Percentiles rank a stretch among this genome's conserved stretches.
Evolutionary conservation across 2,113 vertebrate genomes (phyloP).

Genomic region (Tachuris rubrigastra): DNA sequence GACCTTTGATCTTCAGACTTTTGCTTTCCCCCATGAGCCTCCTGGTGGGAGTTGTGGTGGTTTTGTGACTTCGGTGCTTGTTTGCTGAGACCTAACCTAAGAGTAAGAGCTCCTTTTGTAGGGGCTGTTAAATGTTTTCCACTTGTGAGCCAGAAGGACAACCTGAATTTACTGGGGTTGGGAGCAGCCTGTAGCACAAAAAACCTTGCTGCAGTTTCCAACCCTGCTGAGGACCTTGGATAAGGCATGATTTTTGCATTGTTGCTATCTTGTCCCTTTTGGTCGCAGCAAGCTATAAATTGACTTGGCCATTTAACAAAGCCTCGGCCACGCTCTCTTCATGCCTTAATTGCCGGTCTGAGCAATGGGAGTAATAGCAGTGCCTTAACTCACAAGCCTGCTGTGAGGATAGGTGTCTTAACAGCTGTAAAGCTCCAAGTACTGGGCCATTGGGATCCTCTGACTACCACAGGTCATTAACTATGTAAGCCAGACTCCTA

Average conservation of each 20-base stretch:
- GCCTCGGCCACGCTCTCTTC: neutral
- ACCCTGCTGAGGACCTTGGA: neutral
- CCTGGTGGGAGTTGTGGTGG: neutral
- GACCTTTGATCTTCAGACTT: conserved; percentile 14
- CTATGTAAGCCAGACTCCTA: neutral
- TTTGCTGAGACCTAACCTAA: neutral
- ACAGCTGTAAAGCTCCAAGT: neutral
- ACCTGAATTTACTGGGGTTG: neutral
- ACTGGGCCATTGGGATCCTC: neutral
- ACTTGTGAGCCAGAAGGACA: neutral
- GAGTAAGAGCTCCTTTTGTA: neutral
- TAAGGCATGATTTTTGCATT: neutral
- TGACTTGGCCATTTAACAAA: neutral
- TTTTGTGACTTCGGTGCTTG: neutral
- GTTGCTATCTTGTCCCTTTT: neutral
- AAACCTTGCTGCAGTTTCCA: neutral
- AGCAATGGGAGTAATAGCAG: neutral
- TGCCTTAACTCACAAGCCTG: neutral
- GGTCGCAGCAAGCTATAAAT: neutral
- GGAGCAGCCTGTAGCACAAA: neutral
- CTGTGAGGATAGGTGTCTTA: neutral
- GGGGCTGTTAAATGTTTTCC: neutral
- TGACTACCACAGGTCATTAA: neutral
- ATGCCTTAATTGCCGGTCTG: neutral
- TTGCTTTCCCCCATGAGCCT: neutral